A percentile compares a stretch with the other conserved stretches of the same genome.
Evolutionary conservation across 2,888 invertebrate species (phyloP).

Genomic region (Empis livida): DNA sequence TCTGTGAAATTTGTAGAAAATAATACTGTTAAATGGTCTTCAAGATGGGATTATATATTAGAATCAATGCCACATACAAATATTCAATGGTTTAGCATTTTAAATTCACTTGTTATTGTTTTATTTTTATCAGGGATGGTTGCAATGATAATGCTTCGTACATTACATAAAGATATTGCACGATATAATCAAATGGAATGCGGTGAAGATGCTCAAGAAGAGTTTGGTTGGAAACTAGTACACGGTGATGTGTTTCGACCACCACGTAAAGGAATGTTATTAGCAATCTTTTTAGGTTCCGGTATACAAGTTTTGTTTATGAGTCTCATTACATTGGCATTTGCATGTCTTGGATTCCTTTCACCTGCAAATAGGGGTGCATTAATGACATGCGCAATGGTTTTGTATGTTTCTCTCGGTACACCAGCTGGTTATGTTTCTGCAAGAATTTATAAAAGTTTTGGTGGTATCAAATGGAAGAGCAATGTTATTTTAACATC

Average conservation of each 20-base stretch:
- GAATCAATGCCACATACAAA: constrained; percentile 98
- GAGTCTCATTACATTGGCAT: constrained; percentile 89
- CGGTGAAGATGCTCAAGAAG: constrained; percentile 85
- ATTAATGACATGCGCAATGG: constrained; percentile 95
- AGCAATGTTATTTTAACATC: constrained; percentile 93
- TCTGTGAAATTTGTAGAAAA: constrained; percentile 67
- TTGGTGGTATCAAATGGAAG: constrained; percentile 98
- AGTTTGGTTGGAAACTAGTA: constrained; percentile 81
- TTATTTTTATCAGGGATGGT: constrained; percentile 98
- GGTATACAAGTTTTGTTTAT: constrained; percentile 93
- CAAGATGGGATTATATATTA: constrained; percentile 97
- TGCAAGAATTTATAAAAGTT: constrained; percentile 95
- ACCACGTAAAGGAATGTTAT: constrained; percentile 89
- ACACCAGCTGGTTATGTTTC: constrained; percentile 96
- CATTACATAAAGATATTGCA: constrained; percentile 96
- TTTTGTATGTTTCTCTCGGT: constrained; percentile 92
- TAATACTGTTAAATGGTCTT: constrained; percentile 90
- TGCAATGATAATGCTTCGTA: constrained; percentile 95
- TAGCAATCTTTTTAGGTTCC: constrained; percentile 91
- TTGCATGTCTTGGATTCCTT: constrained; percentile 97
- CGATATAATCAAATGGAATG: constrained; percentile 93
- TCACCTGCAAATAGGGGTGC: constrained; percentile 98
- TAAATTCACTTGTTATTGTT: constrained; percentile 95
- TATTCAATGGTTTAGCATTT: constrained; percentile 98
- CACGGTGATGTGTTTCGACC: constrained; percentile 97